Evolutionary conservation across 2,797 vertebrate species (phyloP).

Genomic region (Bryconaethiops microstoma): DNA sequence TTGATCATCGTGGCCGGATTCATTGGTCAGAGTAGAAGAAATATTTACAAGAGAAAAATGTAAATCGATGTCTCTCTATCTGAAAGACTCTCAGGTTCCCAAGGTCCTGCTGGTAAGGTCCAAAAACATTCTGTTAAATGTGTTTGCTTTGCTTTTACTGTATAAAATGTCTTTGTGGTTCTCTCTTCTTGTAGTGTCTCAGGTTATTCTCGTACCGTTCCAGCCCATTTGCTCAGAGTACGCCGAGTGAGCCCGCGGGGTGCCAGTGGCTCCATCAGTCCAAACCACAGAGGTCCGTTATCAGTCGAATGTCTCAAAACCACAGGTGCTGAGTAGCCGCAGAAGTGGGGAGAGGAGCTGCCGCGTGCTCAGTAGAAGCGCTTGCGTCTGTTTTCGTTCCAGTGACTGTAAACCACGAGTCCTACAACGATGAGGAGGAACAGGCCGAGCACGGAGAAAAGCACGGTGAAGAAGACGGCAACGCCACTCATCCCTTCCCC

Average conservation of each 20-base stretch:
- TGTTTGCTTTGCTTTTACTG: background rate
- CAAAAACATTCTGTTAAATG: background rate
- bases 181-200: background rate
- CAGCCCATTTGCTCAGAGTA: background rate
- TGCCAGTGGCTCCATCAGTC: background rate
- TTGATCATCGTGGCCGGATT: slow-evolving; percentile 3
- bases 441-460: slow-evolving; percentile 89
- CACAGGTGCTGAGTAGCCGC: background rate
- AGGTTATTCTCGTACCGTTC: background rate
- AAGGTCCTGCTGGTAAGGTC: slow-evolving; percentile 2
- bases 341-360: background rate
- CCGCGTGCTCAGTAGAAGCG: slow-evolving; percentile 88
- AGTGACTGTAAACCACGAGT: slow-evolving; percentile 90
- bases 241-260: background rate
- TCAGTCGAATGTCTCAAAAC: background rate
- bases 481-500: slow-evolving; percentile 85
- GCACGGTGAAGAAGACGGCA: slow-evolving; percentile 88
- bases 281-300: background rate
- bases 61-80: background rate
- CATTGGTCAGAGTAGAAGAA: background rate
- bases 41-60: background rate
- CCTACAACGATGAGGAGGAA: slow-evolving; percentile 88
- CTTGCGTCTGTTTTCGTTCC: slow-evolving; percentile 91
- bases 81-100: background rate
- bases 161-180: background rate